Percentiles rank a stretch among this genome's conserved stretches.
Conservation (phyloP, 2,113 vertebrate species). For the Falcunculus frontatus region DNA sequence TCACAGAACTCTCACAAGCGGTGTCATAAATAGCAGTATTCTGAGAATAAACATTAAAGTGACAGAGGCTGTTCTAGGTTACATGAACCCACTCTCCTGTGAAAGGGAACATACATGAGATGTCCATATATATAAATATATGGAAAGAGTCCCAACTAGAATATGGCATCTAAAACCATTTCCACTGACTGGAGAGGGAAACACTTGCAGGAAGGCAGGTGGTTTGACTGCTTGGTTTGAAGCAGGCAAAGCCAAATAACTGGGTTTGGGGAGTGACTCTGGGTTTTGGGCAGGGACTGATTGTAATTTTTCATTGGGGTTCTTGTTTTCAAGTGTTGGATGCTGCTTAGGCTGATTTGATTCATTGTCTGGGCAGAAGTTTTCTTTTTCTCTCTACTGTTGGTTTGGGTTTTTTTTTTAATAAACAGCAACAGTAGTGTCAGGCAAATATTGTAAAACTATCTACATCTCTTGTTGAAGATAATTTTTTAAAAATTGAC, state of each 20-base stretch:
- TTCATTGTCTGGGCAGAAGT: background rate
- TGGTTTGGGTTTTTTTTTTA: background rate
- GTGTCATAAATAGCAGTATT: slow-evolving; percentile 43
- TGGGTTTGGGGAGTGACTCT: background rate
- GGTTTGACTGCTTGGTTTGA: background rate
- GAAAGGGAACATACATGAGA: background rate
- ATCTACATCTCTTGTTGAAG: background rate
- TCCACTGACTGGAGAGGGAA: background rate
- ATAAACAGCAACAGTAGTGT: background rate
- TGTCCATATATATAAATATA: background rate
- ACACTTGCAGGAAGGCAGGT: background rate
- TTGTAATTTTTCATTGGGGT: background rate
- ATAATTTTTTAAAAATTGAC: rapidly evolving
- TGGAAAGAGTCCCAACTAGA: background rate
- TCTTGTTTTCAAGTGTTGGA: background rate
- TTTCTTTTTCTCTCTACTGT: background rate
- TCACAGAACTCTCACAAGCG: background rate
- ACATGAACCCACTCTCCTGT: background rate
- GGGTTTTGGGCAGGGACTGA: background rate
- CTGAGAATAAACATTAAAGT: slow-evolving; percentile 29
- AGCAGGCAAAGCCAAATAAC: background rate
- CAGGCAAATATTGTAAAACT: background rate
- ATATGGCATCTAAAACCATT: background rate
- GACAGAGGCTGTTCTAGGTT: background rate
- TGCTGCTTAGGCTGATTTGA: background rate